A percentile compares a stretch with the other conserved stretches of the same genome.
Evolutionary conservation across 2,888 invertebrate genomes (phyloP).

Genomic region (Notodonta dromedarius): DNA sequence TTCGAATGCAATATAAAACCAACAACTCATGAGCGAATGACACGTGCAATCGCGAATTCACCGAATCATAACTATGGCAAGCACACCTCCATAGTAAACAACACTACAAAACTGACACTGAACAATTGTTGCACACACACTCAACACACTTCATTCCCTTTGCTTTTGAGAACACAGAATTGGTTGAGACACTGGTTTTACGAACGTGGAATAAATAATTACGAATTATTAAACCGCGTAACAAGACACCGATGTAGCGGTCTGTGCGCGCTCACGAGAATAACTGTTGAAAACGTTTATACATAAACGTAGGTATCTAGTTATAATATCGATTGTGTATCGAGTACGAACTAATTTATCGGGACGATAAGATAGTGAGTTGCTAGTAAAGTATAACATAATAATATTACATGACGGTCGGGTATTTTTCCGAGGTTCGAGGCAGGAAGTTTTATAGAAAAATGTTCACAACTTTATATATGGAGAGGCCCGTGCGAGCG

Average conservation of each 20-base stretch:
- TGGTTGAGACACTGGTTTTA: conserved; percentile 25
- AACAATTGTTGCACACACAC: conserved; percentile 19
- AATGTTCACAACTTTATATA: neutral
- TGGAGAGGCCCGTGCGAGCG: conserved; percentile 6
- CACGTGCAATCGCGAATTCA: conserved; percentile 42
- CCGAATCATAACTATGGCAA: conserved; percentile 29
- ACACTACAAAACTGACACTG: conserved; percentile 30
- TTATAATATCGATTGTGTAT: conserved; percentile 74
- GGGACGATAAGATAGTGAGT: conserved; percentile 72
- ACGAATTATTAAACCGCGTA: conserved; percentile 44
- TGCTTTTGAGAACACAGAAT: conserved; percentile 21
- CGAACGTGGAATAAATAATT: conserved; percentile 42
- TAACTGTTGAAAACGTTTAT: conserved; percentile 70
- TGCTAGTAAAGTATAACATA: conserved; percentile 45
- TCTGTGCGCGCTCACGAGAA: conserved; percentile 65
- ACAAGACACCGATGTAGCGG: conserved; percentile 54
- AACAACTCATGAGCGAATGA: conserved; percentile 33
- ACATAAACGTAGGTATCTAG: conserved; percentile 56
- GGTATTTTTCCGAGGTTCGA: conserved; percentile 42
- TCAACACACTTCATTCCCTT: conserved; percentile 24
- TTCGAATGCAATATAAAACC: conserved; percentile 34
- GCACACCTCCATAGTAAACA: conserved; percentile 31
- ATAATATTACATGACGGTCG: conserved; percentile 42
- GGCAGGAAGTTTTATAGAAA: conserved; percentile 11
- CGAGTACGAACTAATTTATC: conserved; percentile 76